Percentiles rank a stretch among this genome's conserved stretches.
Evolutionary conservation across 2,113 vertebrate species (phyloP).

Genomic region (Rhegmatorhina hoffmannsi): DNA sequence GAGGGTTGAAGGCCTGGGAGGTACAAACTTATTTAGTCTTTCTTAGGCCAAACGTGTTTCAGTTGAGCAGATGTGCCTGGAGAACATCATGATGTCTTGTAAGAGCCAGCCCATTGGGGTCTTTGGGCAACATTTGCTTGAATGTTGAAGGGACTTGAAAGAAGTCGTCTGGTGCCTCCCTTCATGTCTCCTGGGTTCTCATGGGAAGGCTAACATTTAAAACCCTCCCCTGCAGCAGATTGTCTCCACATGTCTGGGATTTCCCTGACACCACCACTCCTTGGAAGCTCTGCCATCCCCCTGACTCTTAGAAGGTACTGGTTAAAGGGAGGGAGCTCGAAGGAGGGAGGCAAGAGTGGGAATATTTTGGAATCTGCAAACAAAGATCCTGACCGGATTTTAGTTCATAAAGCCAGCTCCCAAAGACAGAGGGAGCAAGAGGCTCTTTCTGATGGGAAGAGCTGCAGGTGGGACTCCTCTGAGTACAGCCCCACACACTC

Average conservation of each 20-base stretch:
- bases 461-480: neutral
- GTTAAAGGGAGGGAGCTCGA: neutral
- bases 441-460: neutral
- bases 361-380: neutral
- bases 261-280: neutral
- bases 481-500: neutral
- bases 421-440: accelerated
- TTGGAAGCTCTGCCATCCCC: neutral
- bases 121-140: neutral
- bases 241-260: neutral
- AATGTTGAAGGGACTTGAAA: neutral
- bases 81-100: neutral
- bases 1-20: neutral
- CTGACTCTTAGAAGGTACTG: neutral
- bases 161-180: neutral
- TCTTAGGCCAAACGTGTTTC: neutral
- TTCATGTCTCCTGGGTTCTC: neutral
- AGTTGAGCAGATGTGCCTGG: neutral
- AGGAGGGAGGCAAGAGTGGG: neutral
- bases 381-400: neutral
- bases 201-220: neutral
- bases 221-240: neutral
- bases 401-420: neutral
- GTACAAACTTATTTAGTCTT: neutral
- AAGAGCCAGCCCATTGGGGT: neutral